A percentile compares a stretch with the other conserved stretches of the same genome.
These are phyloP conservation scores for Leptosomus discolor DNA, from an alignment of 2,113 vertebrate genomes.

Conservation along the genomic window DNA sequence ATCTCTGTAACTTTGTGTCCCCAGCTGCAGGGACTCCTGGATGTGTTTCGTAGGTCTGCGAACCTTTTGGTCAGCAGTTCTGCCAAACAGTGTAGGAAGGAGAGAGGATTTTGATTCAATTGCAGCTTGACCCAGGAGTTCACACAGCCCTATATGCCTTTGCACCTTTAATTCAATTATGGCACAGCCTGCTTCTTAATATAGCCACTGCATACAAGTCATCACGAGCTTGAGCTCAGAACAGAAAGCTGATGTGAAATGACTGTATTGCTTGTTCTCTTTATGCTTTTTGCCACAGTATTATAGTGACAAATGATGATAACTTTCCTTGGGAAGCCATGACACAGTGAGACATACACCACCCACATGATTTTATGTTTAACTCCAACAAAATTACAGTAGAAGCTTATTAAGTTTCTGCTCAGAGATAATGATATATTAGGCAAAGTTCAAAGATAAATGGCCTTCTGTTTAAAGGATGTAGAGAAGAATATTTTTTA, in stretches of 20 bases:
- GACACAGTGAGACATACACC: constrained; percentile 20
- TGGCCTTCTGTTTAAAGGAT: not conserved
- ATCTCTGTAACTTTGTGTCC: constrained; percentile 4
- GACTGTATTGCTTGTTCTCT: constrained; percentile 23
- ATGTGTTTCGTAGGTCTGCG: not conserved
- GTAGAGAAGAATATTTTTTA: not conserved
- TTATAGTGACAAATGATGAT: constrained; percentile 59
- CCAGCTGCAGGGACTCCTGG: not conserved
- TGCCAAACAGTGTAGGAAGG: constrained; percentile 19
- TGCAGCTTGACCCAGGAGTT: constrained; percentile 36
- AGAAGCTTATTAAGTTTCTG: constrained; percentile 59
- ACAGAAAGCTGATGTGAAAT: not conserved
- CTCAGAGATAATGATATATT: constrained; percentile 28
- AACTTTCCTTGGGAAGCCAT: constrained; percentile 46
- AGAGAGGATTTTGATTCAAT: constrained; percentile 48
- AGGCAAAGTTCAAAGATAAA: constrained; percentile 31
- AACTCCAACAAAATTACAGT: constrained; percentile 50
- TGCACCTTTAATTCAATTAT: constrained; percentile 68
- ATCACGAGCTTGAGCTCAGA: not conserved
- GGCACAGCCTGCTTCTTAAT: constrained; percentile 47
- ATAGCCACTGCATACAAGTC: not conserved
- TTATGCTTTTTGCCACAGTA: constrained; percentile 19
- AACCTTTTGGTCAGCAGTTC: constrained; percentile 59
- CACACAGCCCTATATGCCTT: constrained; percentile 28
- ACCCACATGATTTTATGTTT: constrained; percentile 56